A percentile compares a stretch with the other conserved stretches of the same genome.
Conservation (phyloP, 1,140 invertebrate genomes). For the Sipha flava region DNA sequence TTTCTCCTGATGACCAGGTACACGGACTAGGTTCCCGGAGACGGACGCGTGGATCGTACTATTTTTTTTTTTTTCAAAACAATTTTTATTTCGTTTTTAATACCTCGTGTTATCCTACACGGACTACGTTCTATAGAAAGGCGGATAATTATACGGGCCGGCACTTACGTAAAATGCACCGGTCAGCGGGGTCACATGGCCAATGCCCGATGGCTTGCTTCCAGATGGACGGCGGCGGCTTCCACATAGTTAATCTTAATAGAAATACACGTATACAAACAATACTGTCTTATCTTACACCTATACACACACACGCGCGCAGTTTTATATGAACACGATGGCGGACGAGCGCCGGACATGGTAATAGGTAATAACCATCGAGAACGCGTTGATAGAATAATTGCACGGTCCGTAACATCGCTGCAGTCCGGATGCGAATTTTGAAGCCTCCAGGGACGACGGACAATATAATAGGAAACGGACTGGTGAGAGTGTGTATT, state of each 20-base stretch:
- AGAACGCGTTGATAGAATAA: too few species aligned
- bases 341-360: too few species aligned
- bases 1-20: neutral
- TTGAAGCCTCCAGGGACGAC: too few species aligned
- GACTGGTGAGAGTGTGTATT: too few species aligned
- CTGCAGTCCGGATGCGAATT: too few species aligned
- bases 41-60: neutral
- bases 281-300: too few species aligned
- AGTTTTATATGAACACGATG: too few species aligned
- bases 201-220: neutral
- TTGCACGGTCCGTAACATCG: too few species aligned
- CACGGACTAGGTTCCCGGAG: neutral
- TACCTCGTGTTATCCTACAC: neutral
- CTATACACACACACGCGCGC: too few species aligned
- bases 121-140: neutral
- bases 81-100: neutral
- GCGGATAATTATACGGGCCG: neutral
- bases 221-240: neutral
- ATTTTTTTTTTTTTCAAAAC: neutral
- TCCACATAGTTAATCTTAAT: neutral
- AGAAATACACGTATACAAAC: too few species aligned
- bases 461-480: too few species aligned
- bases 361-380: too few species aligned
- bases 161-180: neutral
- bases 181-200: constrained; percentile 7